Evolutionary conservation across 2,797 vertebrate genomes (phyloP).

Genomic region (Brachyalestes nurse): DNA sequence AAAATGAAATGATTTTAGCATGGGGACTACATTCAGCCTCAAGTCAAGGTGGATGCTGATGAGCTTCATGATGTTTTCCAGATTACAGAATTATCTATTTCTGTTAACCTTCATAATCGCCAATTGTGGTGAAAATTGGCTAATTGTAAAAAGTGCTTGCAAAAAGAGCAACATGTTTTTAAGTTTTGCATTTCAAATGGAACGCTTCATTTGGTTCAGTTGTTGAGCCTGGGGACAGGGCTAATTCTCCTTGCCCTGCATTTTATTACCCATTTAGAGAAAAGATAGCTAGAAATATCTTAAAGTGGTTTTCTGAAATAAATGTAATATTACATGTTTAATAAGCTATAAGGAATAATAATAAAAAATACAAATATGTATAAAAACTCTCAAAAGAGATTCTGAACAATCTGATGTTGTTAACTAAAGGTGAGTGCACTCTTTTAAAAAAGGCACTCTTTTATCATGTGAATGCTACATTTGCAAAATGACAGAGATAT

Average conservation of each 20-base stretch:
- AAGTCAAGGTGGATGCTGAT: not conserved
- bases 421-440: too few species aligned
- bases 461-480: not conserved
- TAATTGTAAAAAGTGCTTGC: not conserved
- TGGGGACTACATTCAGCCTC: not conserved
- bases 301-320: too few species aligned
- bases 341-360: not conserved
- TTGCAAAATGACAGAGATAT: not conserved
- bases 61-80: not conserved
- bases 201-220: not conserved
- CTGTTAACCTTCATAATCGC: not conserved
- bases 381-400: not conserved
- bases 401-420: not conserved
- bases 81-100: not conserved
- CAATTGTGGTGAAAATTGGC: not conserved
- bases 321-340: not conserved
- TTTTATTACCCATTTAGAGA: conserved; percentile 4
- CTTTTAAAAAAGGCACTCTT: too few species aligned
- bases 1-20: not conserved
- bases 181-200: not conserved
- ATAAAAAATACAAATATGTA: not conserved
- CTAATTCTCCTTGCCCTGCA: not conserved
- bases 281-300: not conserved
- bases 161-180: not conserved
- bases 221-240: not conserved